phyloP scores from a whole-genome alignment of 2,113 vertebrate genomes.

The Epinephelus cyanopodus region DNA sequence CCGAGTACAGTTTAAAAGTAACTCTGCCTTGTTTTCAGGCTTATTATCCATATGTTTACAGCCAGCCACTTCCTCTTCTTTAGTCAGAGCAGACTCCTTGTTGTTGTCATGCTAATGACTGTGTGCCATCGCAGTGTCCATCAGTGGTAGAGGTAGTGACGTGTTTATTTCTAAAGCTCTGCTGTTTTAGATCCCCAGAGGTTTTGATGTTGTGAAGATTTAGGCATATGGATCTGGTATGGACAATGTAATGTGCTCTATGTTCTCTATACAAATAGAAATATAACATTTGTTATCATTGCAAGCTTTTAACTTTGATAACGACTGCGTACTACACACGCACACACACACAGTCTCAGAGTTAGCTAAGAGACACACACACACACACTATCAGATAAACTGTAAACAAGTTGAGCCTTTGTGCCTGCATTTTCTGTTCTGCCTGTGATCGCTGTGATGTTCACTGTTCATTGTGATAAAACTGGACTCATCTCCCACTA shows the following conservation, averaged over 20 bases:
- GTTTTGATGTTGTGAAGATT: slow-evolving; percentile 52
- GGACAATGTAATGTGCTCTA: slow-evolving; percentile 20
- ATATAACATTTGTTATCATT: slow-evolving; percentile 4
- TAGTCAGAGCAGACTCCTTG: slow-evolving; percentile 18
- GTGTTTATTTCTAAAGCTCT: slow-evolving; percentile 52
- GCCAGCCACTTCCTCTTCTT: slow-evolving; percentile 3
- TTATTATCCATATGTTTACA: slow-evolving; percentile 38
- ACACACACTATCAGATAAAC: background rate
- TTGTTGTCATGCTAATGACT: slow-evolving; percentile 56
- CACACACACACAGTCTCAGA: background rate
- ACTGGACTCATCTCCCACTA: background rate
- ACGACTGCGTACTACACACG: background rate
- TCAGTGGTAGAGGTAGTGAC: slow-evolving; percentile 34
- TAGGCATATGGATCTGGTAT: slow-evolving; percentile 26
- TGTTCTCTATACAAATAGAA: slow-evolving; percentile 1
- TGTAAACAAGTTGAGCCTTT: background rate
- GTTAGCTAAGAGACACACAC: background rate
- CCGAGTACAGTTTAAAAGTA: slow-evolving; percentile 3
- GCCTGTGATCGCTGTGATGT: background rate
- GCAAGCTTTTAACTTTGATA: background rate
- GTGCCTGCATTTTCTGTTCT: background rate
- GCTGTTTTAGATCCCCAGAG: slow-evolving; percentile 48
- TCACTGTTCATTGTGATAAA: background rate
- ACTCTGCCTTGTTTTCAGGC: background rate
- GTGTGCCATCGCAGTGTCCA: slow-evolving; percentile 40